Evolutionary conservation across 2,113 vertebrate genomes (phyloP).

Genomic region (Madoqua kirkii): DNA sequence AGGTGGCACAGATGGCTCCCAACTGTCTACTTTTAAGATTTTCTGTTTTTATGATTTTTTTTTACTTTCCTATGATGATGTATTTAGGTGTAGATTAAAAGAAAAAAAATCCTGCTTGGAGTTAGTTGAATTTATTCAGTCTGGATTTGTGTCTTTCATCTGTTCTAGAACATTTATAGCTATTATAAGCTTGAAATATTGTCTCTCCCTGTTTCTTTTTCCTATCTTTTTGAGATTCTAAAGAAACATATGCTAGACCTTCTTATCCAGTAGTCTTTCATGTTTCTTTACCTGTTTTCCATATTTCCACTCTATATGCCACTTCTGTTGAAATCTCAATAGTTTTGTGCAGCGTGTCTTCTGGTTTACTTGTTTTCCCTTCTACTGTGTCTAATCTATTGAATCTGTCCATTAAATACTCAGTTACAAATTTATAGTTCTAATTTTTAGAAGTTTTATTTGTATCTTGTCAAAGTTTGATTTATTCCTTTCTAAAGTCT

Average conservation of each 20-base stretch:
- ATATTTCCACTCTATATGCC: neutral
- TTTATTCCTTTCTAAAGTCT: neutral
- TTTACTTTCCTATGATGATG: neutral
- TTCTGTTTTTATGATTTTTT: neutral
- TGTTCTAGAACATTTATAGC: neutral
- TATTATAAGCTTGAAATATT: neutral
- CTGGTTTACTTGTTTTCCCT: neutral
- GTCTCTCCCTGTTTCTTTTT: neutral
- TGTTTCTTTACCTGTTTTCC: neutral
- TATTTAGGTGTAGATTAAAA: neutral
- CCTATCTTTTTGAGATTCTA: neutral
- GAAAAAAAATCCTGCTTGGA: neutral
- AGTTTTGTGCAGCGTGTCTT: neutral
- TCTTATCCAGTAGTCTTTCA: neutral
- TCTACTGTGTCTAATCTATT: neutral
- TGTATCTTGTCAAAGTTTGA: neutral
- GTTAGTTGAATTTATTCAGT: neutral
- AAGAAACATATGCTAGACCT: neutral
- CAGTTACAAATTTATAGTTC: neutral
- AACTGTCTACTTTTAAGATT: neutral
- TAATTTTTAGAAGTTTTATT: conserved; percentile 19
- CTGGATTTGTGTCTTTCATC: neutral
- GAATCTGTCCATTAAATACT: neutral
- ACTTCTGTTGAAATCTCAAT: neutral
- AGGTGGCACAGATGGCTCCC: neutral